A percentile compares a stretch with the other conserved stretches of the same genome.
phyloP scores from a whole-genome alignment of 2,888 invertebrate genomes.

The Rhagium mordax region DNA sequence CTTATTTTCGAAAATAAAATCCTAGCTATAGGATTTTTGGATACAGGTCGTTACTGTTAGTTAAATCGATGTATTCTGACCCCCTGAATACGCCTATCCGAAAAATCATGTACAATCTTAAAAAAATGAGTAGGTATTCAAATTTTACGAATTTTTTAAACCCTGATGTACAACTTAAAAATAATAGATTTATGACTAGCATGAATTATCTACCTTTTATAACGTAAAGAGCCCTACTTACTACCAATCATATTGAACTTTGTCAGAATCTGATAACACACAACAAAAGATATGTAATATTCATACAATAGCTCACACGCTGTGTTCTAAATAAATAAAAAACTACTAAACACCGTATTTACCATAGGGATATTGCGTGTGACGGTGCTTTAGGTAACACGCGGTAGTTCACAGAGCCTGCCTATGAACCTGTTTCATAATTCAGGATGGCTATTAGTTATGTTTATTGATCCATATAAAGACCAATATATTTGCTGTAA shows the following conservation, averaged over 20 bases:
- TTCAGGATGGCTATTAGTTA: constrained; percentile 61
- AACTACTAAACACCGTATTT: constrained; percentile 34
- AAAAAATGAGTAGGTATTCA: no score
- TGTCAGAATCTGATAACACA: constrained; percentile 21
- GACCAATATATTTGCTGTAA: constrained; percentile 38
- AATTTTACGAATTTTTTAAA: no score
- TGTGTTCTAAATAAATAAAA: constrained; percentile 33
- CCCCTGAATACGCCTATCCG: no score
- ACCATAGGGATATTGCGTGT: constrained; percentile 54
- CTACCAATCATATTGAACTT: background rate
- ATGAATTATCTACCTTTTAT: no score
- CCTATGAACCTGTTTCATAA: constrained; percentile 58
- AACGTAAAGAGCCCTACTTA: background rate
- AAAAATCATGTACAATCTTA: no score
- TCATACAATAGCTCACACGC: constrained; percentile 34
- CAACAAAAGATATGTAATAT: constrained; percentile 21
- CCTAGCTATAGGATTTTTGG: no score
- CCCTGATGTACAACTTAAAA: no score
- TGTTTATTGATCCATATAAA: constrained; percentile 54
- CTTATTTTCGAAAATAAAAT: no score
- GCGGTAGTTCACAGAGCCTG: constrained; percentile 59
- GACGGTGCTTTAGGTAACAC: constrained; percentile 50
- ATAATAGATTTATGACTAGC: no score
- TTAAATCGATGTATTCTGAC: no score
- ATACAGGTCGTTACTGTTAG: no score